Conservation (phyloP, 1,140 invertebrate genomes). For the Drosophila erecta region DNA sequence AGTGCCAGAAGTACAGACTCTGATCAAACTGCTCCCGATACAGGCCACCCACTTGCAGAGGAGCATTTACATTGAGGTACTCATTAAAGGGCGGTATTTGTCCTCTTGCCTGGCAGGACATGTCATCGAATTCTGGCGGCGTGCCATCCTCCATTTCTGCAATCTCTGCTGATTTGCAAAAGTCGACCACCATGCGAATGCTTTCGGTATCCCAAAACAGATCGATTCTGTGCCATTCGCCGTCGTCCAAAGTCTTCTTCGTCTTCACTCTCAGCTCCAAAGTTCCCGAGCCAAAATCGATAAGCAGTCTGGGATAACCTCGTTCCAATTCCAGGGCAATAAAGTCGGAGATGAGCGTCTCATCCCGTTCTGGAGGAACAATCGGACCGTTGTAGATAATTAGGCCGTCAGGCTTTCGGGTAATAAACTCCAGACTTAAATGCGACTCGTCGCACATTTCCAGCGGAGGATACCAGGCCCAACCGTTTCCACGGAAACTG, state of each 20-base stretch:
- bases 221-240: conserved; percentile 98
- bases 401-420: conserved; percentile 94
- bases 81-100: conserved; percentile 97
- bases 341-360: conserved; percentile 96
- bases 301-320: conserved; percentile 94
- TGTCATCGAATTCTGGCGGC: conserved; percentile 93
- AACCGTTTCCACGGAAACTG: conserved; percentile 96
- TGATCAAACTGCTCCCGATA: conserved; percentile 94
- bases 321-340: conserved; percentile 96
- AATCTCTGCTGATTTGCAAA: conserved; percentile 94
- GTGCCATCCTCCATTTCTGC: conserved; percentile 94
- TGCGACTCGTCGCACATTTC: conserved; percentile 98
- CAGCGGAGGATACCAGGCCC: conserved; percentile 97
- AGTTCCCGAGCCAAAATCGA: conserved; percentile 98
- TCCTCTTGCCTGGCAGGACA: conserved; percentile 94
- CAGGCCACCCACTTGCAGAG: conserved; percentile 96
- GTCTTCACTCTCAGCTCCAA: conserved; percentile 95
- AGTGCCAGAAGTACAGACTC: conserved; percentile 93
- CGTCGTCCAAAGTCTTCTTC: conserved; percentile 94
- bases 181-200: conserved; percentile 96
- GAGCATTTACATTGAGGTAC: conserved; percentile 98
- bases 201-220: conserved; percentile 97
- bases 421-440: conserved; percentile 97
- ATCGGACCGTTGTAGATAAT: conserved; percentile 98
- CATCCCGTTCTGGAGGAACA: conserved; percentile 94